Evolutionary conservation across 2,888 invertebrate genomes (phyloP).

Genomic region (Drosophila nr. perissopoda): DNA sequence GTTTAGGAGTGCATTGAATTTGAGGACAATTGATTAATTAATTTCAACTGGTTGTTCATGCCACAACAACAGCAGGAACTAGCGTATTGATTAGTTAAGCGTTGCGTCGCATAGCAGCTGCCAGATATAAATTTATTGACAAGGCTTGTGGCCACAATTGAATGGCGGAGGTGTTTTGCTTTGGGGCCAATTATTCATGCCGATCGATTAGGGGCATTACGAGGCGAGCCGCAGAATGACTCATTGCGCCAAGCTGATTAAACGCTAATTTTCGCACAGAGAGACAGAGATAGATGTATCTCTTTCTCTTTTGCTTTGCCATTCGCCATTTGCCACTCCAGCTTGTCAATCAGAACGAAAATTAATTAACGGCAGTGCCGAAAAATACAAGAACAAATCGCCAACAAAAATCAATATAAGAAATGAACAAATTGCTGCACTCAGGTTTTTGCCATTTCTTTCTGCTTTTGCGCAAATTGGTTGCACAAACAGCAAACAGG

Average conservation of each 20-base stretch:
- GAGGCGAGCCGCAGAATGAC: constrained; percentile 52
- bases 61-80: constrained; percentile 31
- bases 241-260: constrained; percentile 60
- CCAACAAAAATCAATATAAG: constrained; percentile 25
- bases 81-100: constrained; percentile 30
- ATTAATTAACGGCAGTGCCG: constrained; percentile 54
- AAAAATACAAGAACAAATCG: constrained; percentile 5
- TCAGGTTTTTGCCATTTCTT: constrained; percentile 1
- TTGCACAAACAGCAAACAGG: constrained; percentile 38
- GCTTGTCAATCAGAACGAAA: constrained; percentile 49
- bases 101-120: constrained; percentile 27
- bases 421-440: constrained; percentile 34
- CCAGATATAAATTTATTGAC: constrained; percentile 40
- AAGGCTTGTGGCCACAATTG: constrained; percentile 8
- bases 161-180: constrained; percentile 31
- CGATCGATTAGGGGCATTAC: constrained; percentile 65
- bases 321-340: not conserved
- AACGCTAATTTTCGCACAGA: constrained; percentile 61
- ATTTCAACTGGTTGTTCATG: constrained; percentile 40
- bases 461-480: constrained; percentile 39
- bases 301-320: not conserved
- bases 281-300: constrained; percentile 16
- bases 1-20: not conserved
- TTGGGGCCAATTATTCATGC: constrained; percentile 60
- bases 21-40: constrained; percentile 61